Base-by-base conservation (phyloP, 1,140 invertebrate genomes). In the Drosophila tropicalis region DNA sequence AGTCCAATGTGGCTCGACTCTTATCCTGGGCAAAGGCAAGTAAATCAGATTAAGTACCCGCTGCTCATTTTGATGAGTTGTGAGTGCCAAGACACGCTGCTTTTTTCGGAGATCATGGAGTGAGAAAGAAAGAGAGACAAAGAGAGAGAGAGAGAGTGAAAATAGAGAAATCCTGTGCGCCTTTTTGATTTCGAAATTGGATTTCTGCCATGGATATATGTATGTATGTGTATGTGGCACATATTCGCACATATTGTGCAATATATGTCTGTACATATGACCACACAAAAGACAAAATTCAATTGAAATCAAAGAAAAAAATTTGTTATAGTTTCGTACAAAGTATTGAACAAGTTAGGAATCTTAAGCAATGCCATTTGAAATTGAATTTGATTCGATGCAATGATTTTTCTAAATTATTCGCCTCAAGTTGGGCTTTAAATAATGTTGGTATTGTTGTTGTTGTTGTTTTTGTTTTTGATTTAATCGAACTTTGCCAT, bases 31-130 rank as follows among this genome's bases (percentile, higher is more conserved):
- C 76, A 62, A 66, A 80, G 76, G 70, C 77, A 89, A 89, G 84
- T 89, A 89, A 89, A 89, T 89, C 85, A 89, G 84, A 89, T 89
- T 89, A 89, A 89, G 84, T 89, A 89, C 79, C 84, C 84, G 80
- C 84, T 90, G 84, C 84, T 89, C 84, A 89, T 89, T 89, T 89
- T 89, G 80, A 89, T 89, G 85, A 87, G 84, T 68, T 77, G 71
- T 67, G 61, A 79, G 76, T 69, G 73, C 69, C 68, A 40, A 64
- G 51, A 58, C 56, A 44, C 10, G 22, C 57, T 39, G 15, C 12
- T 61, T 61, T 13, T 61, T 19, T 25, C 1, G 9, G 1, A 13
- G 61, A 17, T 3, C 2, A 44, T 34, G 44, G 15, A 5, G 44
- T 10, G 44, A 22, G 17, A 19, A 7, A 22, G 44, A 22, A 4